phyloP scores from a whole-genome alignment of 2,888 invertebrate species.

The Mythimna albipuncta region DNA sequence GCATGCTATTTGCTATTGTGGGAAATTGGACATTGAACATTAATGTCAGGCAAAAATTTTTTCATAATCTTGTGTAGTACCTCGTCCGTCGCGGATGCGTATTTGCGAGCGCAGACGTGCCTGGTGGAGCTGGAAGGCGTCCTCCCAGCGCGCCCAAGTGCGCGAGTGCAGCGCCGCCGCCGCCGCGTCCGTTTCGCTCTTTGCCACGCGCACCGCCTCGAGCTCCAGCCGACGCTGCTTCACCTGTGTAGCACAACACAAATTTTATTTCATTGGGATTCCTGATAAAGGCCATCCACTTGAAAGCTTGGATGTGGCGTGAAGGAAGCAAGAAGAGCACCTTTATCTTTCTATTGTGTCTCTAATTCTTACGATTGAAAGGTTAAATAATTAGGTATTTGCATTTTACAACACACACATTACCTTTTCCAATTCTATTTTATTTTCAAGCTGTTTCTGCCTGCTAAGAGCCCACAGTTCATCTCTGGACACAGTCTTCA shows the following conservation, averaged over 20 bases:
- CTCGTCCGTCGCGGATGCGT: constrained; percentile 98
- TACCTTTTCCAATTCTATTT: constrained; percentile 97
- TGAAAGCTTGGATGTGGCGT: neutral
- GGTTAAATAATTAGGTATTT: neutral
- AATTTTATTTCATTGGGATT: neutral
- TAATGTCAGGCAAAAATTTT: too few species aligned
- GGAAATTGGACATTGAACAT: too few species aligned
- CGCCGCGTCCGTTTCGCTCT: constrained; percentile 93
- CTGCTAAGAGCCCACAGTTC: constrained; percentile 96
- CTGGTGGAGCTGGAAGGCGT: constrained; percentile 99
- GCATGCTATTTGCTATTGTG: too few species aligned
- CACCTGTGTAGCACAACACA: constrained; percentile 86
- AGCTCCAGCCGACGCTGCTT: constrained; percentile 97
- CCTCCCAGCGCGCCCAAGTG: constrained; percentile 99
- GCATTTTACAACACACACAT: neutral
- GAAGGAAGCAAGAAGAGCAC: neutral
- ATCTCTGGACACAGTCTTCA: constrained; percentile 94
- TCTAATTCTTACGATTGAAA: too few species aligned
- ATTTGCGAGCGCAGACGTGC: constrained; percentile 98
- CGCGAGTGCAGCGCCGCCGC: constrained; percentile 95
- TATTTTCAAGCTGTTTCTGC: constrained; percentile 97
- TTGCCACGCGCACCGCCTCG: constrained; percentile 93
- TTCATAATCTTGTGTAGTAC: constrained; percentile 72
- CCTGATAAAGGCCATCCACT: neutral
- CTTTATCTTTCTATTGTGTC: neutral